These are phyloP conservation scores for Drosophila lacertosa DNA, from an alignment of 1,140 invertebrate species.

Conservation along the genomic window DNA sequence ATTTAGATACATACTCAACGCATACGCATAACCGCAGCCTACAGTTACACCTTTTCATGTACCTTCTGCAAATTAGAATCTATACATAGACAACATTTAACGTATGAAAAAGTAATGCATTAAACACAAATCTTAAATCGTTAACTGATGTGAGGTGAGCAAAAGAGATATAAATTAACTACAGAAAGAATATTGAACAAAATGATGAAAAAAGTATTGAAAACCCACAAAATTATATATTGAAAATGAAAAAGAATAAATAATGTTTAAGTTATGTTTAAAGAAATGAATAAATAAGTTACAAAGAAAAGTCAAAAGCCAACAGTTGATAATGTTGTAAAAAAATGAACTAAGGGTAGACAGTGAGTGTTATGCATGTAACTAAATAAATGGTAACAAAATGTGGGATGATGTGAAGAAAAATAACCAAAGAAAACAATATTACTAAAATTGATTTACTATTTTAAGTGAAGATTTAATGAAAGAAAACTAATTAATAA, in stretches of 20 bases:
- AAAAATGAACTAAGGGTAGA: slow-evolving; percentile 60
- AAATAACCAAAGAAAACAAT: slow-evolving; percentile 75
- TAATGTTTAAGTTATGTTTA: slow-evolving; percentile 79
- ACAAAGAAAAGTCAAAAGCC: slow-evolving; percentile 78
- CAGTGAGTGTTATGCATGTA: slow-evolving; percentile 69
- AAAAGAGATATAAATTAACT: slow-evolving; percentile 61
- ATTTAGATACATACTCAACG: slow-evolving; percentile 23
- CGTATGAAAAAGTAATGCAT: slow-evolving; percentile 18
- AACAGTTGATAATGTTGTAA: slow-evolving; percentile 83
- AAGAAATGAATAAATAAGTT: slow-evolving; percentile 65
- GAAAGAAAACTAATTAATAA: slow-evolving; percentile 76
- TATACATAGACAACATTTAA: slow-evolving; percentile 50
- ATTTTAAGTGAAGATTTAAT: slow-evolving; percentile 68
- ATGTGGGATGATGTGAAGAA: slow-evolving; percentile 51
- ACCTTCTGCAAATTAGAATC: slow-evolving; percentile 80
- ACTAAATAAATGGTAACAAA: slow-evolving; percentile 66
- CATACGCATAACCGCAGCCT: slow-evolving; percentile 31
- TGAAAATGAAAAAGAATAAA: slow-evolving; percentile 58
- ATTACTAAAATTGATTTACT: slow-evolving; percentile 76
- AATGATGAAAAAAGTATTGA: slow-evolving; percentile 58
- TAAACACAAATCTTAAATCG: slow-evolving; percentile 44
- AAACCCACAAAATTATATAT: slow-evolving; percentile 55
- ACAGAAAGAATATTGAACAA: slow-evolving; percentile 35
- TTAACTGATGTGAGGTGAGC: slow-evolving; percentile 68
- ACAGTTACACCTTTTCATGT: slow-evolving; percentile 74